Base-by-base conservation (phyloP, 2,888 invertebrate genomes). In the Lasioglossum pauxillum region DNA sequence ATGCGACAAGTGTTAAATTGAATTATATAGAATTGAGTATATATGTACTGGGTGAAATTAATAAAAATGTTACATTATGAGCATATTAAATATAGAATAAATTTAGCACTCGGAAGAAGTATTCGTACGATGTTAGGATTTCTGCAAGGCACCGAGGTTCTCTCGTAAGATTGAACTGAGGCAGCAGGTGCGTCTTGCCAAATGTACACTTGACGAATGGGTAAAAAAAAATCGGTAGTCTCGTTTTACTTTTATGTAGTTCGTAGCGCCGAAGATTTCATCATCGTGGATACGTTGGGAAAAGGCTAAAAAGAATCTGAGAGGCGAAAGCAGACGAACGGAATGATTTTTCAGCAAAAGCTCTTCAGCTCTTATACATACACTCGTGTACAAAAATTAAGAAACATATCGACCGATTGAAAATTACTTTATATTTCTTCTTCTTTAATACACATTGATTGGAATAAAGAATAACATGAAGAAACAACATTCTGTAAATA, bases 231-330 rank as follows among this genome's bases (percentile, higher is more conserved):
- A 85, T 85, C 88, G 89, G 78, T 82, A 82, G 88, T 85, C 82
- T 86, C 83, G 82, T 90, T 88, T 83, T 78, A 75, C 71, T 75
- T 90, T 90, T 88, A 89, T 69, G 82, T 57, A 35, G 67, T 76
- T 86, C 78, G 82, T 78, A 74, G 73, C 80, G 44, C 38, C 82
- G 79, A 89, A 86, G 85, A 90, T 90, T 90, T 90, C 88, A 88
- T 90, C 90, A 83, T 87, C 82, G 78, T 4, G 71, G n/a, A 60
- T 35, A 64, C 46, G 35, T n/a, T 2, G 75, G 53, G 44, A 73
- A 72, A 49, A 31, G 53, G 73, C 73, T 53, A 79, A 77, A 78
- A 76, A 46, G 82, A 75, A 75, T 71, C 31, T n/a, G 69, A 38
- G 23, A 46, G 67, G 38, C 44, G 75, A 71, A 77, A 84, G 80